phyloP scores from a whole-genome alignment of 92 coral and sea anemone genomes.

The Plumapathes pennacea region DNA sequence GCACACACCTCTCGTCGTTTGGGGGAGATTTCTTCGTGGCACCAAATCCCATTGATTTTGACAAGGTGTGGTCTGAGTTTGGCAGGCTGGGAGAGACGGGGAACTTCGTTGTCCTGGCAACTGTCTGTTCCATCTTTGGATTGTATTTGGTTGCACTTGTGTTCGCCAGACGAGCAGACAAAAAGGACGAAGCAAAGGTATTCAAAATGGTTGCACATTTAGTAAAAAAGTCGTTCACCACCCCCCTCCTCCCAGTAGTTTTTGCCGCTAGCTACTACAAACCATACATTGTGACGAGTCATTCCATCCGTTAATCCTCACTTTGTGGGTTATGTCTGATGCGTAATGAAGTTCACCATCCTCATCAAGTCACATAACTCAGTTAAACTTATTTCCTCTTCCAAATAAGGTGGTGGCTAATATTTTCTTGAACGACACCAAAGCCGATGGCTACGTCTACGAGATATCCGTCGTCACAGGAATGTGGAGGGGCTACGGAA shows the following conservation, averaged over 20 bases:
- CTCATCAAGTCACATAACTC: no score
- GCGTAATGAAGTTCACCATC: no score
- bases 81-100: constrained; percentile 78
- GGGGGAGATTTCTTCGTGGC: constrained; percentile 91
- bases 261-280: no score
- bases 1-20: constrained; percentile 85
- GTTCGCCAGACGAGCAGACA: constrained; percentile 73
- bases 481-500: constrained; percentile 90
- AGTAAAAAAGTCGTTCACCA: no score
- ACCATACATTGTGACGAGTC: no score
- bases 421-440: constrained; percentile 55
- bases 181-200: constrained; percentile 73
- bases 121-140: constrained; percentile 67
- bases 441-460: constrained; percentile 61
- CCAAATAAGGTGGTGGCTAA: constrained; percentile 92
- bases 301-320: no score
- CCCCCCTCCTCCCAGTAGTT: no score
- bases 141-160: constrained; percentile 55
- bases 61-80: constrained; percentile 85
- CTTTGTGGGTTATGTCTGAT: no score
- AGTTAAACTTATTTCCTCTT: no score
- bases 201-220: no score
- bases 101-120: constrained; percentile 78
- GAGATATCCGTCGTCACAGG: constrained; percentile 81
- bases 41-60: constrained; percentile 88